Base-by-base conservation (phyloP, 2,113 vertebrate genomes). In the Synchiropus splendidus region DNA sequence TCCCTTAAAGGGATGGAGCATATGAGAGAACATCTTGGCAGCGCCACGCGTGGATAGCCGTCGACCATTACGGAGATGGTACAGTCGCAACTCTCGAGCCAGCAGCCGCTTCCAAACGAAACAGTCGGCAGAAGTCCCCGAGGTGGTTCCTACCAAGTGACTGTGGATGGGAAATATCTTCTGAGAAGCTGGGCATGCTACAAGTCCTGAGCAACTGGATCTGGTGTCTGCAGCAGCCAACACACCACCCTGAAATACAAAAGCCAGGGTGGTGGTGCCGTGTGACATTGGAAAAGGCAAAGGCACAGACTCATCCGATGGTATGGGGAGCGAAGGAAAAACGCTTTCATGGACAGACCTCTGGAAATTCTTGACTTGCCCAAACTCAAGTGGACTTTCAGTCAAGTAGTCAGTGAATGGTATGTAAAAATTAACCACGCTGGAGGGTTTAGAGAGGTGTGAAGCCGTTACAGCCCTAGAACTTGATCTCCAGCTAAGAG, bases 261-360 rank as follows among this genome's bases (percentile, higher is more conserved):
- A 92, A 8, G 88, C 89, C 43, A 93, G 72, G 1, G 91, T 93
- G 42, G 91, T 93, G 36, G 90, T 93, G 39, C 91, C 91, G 0
- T 92, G 91, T 37, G 79, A 66, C 52, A 81, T 65, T 10, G 81
- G 78, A 32, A 86, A 87, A 8, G 85, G 85, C 9, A 79, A 53
- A 14, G 72, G 80, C 42, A 74, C 83, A 6, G 68, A 18, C 12
- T 61, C 75, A 57, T 21, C 15, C 2, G 34, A 1, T 2, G 70
- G 59, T 13, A 48, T 17, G 21, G 48, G 51, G 15, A 14, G 17
- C 12, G 30, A 48, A 5, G 45, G 36, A 6, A 45, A 16, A 18
- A 40, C 15, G 30, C 42, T 32, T 32, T 60, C 55, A 12, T 42
- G 16, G 36, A 47, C 0, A 54, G 16, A 53, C 61, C 57, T 72